Conservation (phyloP, 2,888 invertebrate genomes). For the Andrena fulva region DNA sequence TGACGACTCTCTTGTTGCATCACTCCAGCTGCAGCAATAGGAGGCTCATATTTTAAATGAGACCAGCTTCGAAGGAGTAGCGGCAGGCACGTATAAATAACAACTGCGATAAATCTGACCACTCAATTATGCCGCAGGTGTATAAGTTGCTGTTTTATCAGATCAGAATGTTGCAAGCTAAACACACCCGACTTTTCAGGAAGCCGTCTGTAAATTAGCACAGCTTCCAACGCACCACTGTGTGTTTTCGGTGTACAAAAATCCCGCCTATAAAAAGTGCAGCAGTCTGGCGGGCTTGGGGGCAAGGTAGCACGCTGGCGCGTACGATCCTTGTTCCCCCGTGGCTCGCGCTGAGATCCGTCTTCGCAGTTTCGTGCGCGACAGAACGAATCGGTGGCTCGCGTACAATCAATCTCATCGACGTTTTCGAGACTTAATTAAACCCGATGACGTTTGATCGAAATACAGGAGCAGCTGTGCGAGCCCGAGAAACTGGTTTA, state of each 20-base stretch:
- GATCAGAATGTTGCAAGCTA: no score
- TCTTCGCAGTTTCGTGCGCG: conserved; percentile 2
- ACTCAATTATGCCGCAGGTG: no score
- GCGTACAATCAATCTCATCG: conserved; percentile 39
- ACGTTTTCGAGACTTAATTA: conserved; percentile 55
- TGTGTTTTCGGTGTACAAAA: background rate
- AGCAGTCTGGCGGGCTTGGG: background rate
- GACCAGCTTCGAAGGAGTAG: no score
- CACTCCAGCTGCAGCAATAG: no score
- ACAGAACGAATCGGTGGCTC: conserved; percentile 6
- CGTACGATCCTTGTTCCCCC: background rate
- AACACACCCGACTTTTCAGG: no score
- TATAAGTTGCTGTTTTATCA: no score
- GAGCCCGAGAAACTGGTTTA: conserved; percentile 57
- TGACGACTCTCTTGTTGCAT: no score
- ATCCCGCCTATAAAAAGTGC: background rate
- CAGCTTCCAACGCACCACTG: no score
- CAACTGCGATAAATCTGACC: no score
- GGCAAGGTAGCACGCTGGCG: background rate
- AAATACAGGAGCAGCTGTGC: conserved; percentile 53
- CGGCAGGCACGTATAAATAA: no score
- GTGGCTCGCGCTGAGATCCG: background rate
- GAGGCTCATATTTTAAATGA: no score
- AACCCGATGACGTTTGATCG: conserved; percentile 58
- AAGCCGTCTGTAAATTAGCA: no score